These are phyloP conservation scores for Orthonychiurus folsomi DNA, from an alignment of 2,888 invertebrate genomes.

Conservation along the genomic window DNA sequence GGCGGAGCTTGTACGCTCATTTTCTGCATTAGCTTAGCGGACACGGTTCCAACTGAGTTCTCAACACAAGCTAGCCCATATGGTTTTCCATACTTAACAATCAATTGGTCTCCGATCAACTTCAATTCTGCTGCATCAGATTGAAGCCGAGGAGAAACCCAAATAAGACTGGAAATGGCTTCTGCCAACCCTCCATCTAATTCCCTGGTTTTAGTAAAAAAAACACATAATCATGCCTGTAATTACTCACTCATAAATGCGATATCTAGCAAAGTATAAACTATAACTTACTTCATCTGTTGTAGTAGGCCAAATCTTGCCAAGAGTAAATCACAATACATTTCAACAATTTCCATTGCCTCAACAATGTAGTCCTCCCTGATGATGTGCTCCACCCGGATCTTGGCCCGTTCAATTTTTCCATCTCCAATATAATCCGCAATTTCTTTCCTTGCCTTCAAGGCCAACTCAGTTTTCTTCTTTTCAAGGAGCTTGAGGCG, in stretches of 20 bases:
- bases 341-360: conserved; percentile 97
- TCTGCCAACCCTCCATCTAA: conserved; percentile 92
- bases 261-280: too few species aligned
- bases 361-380: conserved; percentile 98
- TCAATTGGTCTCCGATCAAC: conserved; percentile 77
- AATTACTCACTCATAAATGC: too few species aligned
- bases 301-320: conserved; percentile 94
- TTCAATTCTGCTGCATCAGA: conserved; percentile 67
- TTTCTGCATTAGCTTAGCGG: conserved; percentile 87
- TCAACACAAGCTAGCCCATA: conserved; percentile 76
- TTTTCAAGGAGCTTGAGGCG: conserved; percentile 90
- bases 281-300: conserved; percentile 72
- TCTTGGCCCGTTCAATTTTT: conserved; percentile 82
- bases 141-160: conserved; percentile 90
- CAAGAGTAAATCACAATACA: conserved; percentile 94
- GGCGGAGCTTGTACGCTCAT: conserved; percentile 90
- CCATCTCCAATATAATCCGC: conserved; percentile 86
- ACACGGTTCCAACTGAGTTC: conserved; percentile 68
- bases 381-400: conserved; percentile 96
- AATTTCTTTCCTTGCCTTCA: conserved; percentile 93
- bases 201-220: conserved; percentile 47
- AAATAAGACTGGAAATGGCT: conserved; percentile 89
- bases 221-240: too few species aligned
- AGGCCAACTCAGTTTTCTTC: conserved; percentile 93
- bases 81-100: conserved; percentile 85